Evolutionary conservation across 1,140 invertebrate species (phyloP).

Genomic region (Anadara kagoshimensis): DNA sequence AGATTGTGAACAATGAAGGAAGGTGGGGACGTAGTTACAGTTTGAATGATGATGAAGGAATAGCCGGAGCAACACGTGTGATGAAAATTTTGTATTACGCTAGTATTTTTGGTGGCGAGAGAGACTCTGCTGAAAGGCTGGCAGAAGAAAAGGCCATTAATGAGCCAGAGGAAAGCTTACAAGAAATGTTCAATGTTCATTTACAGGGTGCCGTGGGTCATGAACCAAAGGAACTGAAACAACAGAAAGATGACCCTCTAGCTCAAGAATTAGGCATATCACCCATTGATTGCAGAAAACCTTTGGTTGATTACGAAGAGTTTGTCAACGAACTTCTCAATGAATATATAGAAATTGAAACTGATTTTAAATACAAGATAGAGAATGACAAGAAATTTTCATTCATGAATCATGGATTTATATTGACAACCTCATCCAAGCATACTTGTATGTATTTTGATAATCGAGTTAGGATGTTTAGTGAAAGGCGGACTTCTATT

Average conservation of each 20-base stretch:
- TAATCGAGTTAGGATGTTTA: constrained; percentile 95
- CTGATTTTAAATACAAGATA: constrained; percentile 93
- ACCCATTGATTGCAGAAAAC: constrained; percentile 86
- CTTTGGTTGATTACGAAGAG: constrained; percentile 88
- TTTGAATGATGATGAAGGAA: constrained; percentile 89
- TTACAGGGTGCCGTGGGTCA: constrained; percentile 62
- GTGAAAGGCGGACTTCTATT: constrained; percentile 88
- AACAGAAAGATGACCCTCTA: constrained; percentile 72
- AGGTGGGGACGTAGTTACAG: constrained; percentile 82
- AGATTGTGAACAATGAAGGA: constrained; percentile 79
- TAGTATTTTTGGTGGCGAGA: constrained; percentile 87
- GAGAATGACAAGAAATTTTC: constrained; percentile 82
- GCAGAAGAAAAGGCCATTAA: constrained; percentile 65
- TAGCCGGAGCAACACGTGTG: constrained; percentile 80
- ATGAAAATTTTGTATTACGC: constrained; percentile 91
- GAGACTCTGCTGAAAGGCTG: constrained; percentile 79
- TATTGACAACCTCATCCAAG: constrained; percentile 93
- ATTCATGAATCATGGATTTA: constrained; percentile 93
- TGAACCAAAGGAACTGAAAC: constrained; percentile 63
- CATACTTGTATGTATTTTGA: constrained; percentile 93
- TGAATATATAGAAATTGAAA: constrained; percentile 93
- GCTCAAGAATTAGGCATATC: constrained; percentile 81
- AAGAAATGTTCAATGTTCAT: constrained; percentile 59
- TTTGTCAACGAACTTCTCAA: constrained; percentile 96
- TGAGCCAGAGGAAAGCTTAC: constrained; percentile 60